Evolutionary conservation across 1,140 invertebrate species (phyloP).

Genomic region (Procambarus virginalis): DNA sequence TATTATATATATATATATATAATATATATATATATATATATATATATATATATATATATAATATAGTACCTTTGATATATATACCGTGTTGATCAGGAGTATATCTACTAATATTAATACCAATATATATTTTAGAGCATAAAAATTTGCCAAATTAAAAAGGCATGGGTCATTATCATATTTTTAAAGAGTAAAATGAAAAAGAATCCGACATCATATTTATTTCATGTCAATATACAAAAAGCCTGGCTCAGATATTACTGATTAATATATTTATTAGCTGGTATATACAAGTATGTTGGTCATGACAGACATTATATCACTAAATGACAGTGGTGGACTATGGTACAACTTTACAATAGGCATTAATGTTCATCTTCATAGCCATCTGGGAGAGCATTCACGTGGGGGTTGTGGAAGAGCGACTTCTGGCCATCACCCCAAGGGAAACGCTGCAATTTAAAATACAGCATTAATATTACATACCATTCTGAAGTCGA

Average conservation of each 20-base stretch:
- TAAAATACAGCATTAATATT: not conserved
- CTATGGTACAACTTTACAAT: too few relatives aligned
- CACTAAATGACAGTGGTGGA: not conserved
- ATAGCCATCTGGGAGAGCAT: conserved; percentile 88
- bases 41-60: too few relatives aligned
- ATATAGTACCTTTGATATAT: too few relatives aligned
- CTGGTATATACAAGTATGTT: conserved; percentile 1
- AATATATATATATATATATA: too few relatives aligned
- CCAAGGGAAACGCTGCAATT: conserved; percentile 86
- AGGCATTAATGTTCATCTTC: conserved; percentile 77
- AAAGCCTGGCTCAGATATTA: not conserved
- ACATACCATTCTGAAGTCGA: not conserved
- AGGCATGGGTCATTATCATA: too few relatives aligned
- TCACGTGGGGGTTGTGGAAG: conserved; percentile 89
- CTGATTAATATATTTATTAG: not conserved
- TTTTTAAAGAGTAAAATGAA: not conserved
- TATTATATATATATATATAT: too few relatives aligned
- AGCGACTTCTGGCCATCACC: conserved; percentile 88
- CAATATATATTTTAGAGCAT: too few relatives aligned
- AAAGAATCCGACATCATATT: too few relatives aligned
- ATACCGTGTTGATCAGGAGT: too few relatives aligned
- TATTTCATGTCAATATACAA: not conserved
- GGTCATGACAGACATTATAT: conserved; percentile 10
- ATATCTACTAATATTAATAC: too few relatives aligned
- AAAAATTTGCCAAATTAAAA: too few relatives aligned